Conservation (phyloP, 2,797 vertebrate species). For the Xenopus petersii region DNA sequence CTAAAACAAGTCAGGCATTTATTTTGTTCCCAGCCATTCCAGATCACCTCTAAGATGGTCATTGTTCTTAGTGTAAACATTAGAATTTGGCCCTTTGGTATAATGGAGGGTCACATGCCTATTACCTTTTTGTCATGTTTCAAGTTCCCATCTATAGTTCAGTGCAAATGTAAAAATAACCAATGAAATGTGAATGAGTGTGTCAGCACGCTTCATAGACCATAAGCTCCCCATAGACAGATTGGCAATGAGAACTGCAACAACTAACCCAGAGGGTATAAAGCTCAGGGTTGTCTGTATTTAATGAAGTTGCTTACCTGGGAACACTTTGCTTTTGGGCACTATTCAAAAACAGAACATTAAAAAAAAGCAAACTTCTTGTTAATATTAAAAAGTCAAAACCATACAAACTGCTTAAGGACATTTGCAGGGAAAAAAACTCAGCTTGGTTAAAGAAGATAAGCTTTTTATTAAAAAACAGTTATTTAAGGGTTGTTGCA, state of each 20-base stretch:
- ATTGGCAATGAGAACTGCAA: constrained; percentile 55
- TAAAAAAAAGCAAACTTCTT: constrained; percentile 45
- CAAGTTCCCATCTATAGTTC: constrained; percentile 29
- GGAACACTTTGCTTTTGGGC: constrained; percentile 57
- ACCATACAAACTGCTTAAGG: constrained; percentile 58
- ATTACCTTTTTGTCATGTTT: constrained; percentile 35
- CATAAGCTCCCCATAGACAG: constrained; percentile 53
- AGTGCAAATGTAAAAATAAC: constrained; percentile 45
- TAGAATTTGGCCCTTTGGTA: constrained; percentile 24
- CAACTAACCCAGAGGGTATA: constrained; percentile 53
- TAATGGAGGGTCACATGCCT: constrained; percentile 54
- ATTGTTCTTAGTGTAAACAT: constrained; percentile 14
- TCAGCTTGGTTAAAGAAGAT: constrained; percentile 50
- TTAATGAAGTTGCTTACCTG: constrained; percentile 63
- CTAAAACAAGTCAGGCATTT: constrained; percentile 7
- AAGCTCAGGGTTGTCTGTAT: constrained; percentile 54
- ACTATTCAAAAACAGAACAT: constrained; percentile 57
- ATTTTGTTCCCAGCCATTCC: constrained; percentile 4
- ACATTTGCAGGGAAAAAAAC: constrained; percentile 52
- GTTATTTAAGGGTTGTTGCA: not conserved
- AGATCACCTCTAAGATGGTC: constrained; percentile 8
- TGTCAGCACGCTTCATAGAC: constrained; percentile 55
- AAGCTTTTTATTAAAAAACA: constrained; percentile 41
- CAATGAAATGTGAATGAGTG: constrained; percentile 40
- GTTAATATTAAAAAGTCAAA: constrained; percentile 67